Conservation (phyloP, 2,888 invertebrate genomes). For the Bimastos eiseni region DNA sequence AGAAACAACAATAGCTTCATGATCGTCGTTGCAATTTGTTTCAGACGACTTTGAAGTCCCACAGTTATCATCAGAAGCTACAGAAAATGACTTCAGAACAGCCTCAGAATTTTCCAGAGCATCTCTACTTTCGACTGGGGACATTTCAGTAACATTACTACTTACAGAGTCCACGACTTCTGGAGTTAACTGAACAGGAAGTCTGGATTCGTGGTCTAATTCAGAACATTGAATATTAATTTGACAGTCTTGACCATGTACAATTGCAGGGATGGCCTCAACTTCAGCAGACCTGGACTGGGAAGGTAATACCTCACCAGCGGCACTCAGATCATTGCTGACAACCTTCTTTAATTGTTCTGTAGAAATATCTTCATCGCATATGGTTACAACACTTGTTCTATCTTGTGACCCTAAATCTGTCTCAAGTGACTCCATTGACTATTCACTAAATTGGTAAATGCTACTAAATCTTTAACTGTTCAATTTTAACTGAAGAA, state of each 20-base stretch:
- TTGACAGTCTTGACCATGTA: background rate
- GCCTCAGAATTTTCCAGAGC: background rate
- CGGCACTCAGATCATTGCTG: background rate
- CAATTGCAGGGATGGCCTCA: background rate
- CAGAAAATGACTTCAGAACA: background rate
- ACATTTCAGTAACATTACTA: background rate
- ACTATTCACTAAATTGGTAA: background rate
- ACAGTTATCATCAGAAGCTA: background rate
- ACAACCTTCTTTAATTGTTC: background rate
- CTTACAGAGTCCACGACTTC: background rate
- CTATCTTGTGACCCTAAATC: background rate
- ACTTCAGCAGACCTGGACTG: background rate
- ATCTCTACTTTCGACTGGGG: background rate
- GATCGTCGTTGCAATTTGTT: background rate
- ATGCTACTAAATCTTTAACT: background rate
- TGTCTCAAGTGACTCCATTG: background rate
- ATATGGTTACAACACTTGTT: background rate
- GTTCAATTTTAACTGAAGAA: background rate
- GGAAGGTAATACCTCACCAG: background rate
- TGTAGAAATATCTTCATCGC: constrained; percentile 13
- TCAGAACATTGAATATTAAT: background rate
- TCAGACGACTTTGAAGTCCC: background rate
- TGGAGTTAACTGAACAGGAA: background rate
- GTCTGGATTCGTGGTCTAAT: background rate
- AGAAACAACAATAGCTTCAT: background rate